phyloP scores from a whole-genome alignment of 2,888 invertebrate genomes.

The Elmis aenea region DNA sequence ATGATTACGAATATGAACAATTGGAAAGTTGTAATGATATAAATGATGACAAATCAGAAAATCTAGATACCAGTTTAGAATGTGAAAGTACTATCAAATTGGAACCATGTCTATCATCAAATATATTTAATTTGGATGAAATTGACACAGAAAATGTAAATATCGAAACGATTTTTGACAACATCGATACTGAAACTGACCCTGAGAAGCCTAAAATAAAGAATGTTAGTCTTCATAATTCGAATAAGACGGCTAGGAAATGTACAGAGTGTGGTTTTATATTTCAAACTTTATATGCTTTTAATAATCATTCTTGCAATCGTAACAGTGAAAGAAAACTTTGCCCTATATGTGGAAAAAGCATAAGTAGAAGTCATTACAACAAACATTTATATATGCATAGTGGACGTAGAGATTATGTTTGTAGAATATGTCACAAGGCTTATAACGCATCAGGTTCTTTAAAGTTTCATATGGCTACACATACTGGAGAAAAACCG shows the following conservation, averaged over 20 bases:
- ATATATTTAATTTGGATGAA: conserved; percentile 4
- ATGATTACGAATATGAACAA: no score
- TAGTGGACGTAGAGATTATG: conserved; percentile 6
- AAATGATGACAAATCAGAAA: no score
- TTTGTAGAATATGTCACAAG: conserved; percentile 7
- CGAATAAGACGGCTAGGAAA: conserved; percentile 3
- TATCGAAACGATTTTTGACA: conserved; percentile 4
- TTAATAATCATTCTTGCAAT: conserved; percentile 6
- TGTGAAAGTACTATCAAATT: no score
- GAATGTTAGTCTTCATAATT: conserved; percentile 2
- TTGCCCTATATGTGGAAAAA: conserved; percentile 7
- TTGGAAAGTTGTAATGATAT: no score
- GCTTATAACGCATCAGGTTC: conserved; percentile 7
- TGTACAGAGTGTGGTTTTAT: conserved; percentile 3
- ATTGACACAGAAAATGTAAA: conserved; percentile 4
- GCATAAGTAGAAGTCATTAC: conserved; percentile 7
- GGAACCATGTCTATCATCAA: conserved; percentile 1
- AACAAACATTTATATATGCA: conserved; percentile 10
- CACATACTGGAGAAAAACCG: no score
- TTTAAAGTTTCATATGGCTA: neutral
- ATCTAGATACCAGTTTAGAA: no score
- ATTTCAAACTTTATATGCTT: conserved; percentile 6
- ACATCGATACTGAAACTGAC: neutral
- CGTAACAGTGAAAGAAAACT: conserved; percentile 3
- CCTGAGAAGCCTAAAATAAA: conserved; percentile 6